Base-by-base conservation (phyloP, 2,797 vertebrate genomes). In the Pseudochromis fuscus region DNA sequence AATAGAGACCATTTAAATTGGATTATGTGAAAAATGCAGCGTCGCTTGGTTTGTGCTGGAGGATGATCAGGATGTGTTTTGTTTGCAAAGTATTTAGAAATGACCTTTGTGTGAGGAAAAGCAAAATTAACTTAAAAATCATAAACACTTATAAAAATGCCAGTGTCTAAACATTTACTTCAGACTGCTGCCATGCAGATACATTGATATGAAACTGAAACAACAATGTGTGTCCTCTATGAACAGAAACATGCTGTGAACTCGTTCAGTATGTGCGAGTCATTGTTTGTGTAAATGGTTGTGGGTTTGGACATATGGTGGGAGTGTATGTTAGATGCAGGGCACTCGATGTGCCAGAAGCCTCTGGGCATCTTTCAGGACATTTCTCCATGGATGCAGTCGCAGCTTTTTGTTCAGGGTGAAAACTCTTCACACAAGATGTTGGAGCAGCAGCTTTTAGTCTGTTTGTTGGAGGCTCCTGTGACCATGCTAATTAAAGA, bases 331-430 rank as follows among this genome's bases (percentile, higher is more conserved):
- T 75, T 18, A 61, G 81, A 83, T 82, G 82, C 79, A 80, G 85
- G 76, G 74, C 38, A 48, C 42, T 66, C 65, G 18, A 19, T 60
- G 55, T 86, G 89, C 92, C 91, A 92, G 86, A 73, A 91, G 91
- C 92, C 91, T 88, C 83, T 83, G 90, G 92, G 86, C 68, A 83
- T 86, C 79, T 90, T 87, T 87, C 71, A 78, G 83, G 86, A 91
- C 88, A 86, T 89, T 85, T 81, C 69, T 88, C 89, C 81, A 87
- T 87, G 77, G 73, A 63, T 18, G 45, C 18, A 7, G 58, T 33
- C 68, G 83, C 72, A 75, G 80, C 75, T 65, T 74, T 84, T 70
- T 68, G 81, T 82, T 88, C 52, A 82, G 77, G 72, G 63, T 83
- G 76, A 80, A 86, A 77, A 77, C 66, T 60, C 45, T 73, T 80